phyloP scores from a whole-genome alignment of 2,113 vertebrate genomes.

The Cyanistes caeruleus region DNA sequence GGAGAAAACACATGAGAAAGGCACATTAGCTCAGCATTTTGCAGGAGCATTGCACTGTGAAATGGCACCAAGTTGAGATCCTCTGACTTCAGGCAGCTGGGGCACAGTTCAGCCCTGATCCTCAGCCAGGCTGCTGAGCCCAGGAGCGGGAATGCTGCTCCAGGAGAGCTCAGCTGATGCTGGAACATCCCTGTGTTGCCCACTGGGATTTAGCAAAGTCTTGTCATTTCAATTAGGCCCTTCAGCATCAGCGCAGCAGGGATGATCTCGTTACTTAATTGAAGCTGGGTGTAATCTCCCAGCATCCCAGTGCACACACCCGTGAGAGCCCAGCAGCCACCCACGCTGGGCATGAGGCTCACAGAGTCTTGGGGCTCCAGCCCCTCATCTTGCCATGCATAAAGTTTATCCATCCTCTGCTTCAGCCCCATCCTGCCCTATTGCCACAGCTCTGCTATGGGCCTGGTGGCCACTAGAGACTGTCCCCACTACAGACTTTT shows the following conservation, averaged over 20 bases:
- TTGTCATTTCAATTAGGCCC: conserved; percentile 41
- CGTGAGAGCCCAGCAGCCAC: not conserved
- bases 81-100: not conserved
- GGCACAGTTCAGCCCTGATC: not conserved
- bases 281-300: not conserved
- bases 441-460: not conserved
- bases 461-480: not conserved
- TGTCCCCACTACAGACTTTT: not conserved
- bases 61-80: fast-evolving
- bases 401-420: not conserved
- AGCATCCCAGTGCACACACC: not conserved
- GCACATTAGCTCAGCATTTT: fast-evolving
- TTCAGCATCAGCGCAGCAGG: not conserved
- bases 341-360: fast-evolving
- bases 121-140: not conserved
- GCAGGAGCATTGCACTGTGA: fast-evolving
- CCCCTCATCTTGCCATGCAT: not conserved
- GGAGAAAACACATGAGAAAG: not conserved
- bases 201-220: not conserved
- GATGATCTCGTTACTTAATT: conserved; percentile 25
- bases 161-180: fast-evolving
- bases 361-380: not conserved
- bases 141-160: not conserved
- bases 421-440: not conserved
- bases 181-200: not conserved